A percentile compares a stretch with the other conserved stretches of the same genome.
Conservation (phyloP, 2,888 invertebrate species). For the Abrostola tripartita region DNA sequence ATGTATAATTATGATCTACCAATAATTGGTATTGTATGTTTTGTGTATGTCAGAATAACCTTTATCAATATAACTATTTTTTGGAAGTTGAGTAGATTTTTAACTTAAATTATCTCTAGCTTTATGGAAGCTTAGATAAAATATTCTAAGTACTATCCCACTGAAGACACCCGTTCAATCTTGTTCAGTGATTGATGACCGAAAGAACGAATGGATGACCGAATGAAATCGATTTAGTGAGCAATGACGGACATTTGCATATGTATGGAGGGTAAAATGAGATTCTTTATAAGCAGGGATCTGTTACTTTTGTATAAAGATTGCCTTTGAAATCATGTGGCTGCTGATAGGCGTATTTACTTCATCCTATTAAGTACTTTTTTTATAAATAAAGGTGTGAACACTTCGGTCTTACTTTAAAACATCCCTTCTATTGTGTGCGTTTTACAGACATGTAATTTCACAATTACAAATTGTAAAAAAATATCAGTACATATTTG, state of each 20-base stretch:
- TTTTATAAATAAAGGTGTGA: too few relatives aligned
- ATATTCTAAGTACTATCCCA: conserved; percentile 51
- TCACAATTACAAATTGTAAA: too few relatives aligned
- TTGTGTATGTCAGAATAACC: too few relatives aligned
- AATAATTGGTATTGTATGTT: neutral
- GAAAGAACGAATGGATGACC: conserved; percentile 78
- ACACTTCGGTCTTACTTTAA: too few relatives aligned
- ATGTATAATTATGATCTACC: neutral
- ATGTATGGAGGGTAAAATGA: conserved; percentile 75
- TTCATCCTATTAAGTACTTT: too few relatives aligned
- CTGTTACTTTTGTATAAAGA: conserved; percentile 47
- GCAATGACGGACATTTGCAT: conserved; percentile 81
- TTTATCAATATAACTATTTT: too few relatives aligned
- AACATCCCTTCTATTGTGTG: too few relatives aligned
- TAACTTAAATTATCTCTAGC: conserved; percentile 14
- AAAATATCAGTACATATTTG: too few relatives aligned
- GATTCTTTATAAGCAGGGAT: conserved; percentile 55
- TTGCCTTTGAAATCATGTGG: conserved; percentile 34
- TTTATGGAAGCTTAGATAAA: conserved; percentile 48
- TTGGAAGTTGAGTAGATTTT: neutral
- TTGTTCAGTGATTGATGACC: conserved; percentile 83
- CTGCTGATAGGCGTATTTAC: neutral
- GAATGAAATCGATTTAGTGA: conserved; percentile 84
- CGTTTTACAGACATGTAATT: too few relatives aligned
- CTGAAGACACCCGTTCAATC: conserved; percentile 75